Evolutionary conservation across 2,888 invertebrate species (phyloP).

Genomic region (Julus scanicus): DNA sequence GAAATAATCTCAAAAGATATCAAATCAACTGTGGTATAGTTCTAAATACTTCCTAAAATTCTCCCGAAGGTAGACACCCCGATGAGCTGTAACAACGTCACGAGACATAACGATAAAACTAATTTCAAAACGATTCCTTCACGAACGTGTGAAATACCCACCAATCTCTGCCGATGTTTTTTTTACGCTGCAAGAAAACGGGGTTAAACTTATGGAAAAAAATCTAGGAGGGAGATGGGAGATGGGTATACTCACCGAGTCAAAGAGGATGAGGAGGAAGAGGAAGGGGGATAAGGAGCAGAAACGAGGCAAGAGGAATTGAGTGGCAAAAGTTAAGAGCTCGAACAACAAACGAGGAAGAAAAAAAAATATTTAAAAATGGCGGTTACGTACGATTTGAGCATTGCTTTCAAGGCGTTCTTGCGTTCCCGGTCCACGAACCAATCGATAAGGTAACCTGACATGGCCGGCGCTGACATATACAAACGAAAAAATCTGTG

Average conservation of each 20-base stretch:
- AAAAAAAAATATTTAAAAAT: slow-evolving; percentile 40
- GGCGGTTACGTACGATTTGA: slow-evolving; percentile 91
- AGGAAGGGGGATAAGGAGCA: background rate
- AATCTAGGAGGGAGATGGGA: background rate
- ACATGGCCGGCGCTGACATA: slow-evolving; percentile 90
- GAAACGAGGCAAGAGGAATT: too few species aligned
- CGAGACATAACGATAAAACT: background rate
- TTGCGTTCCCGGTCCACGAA: slow-evolving; percentile 96
- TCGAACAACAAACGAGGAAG: slow-evolving; percentile 56
- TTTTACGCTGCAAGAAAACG: background rate
- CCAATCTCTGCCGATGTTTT: background rate
- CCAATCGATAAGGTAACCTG: slow-evolving; percentile 97
- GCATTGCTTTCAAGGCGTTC: slow-evolving; percentile 87
- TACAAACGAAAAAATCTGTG: slow-evolving; percentile 93
- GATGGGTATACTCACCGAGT: background rate
- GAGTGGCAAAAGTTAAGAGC: slow-evolving; percentile 26
- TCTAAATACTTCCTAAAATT: too few species aligned
- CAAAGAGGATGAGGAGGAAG: background rate
- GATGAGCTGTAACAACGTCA: background rate
- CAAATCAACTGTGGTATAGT: too few species aligned
- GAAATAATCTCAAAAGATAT: too few species aligned
- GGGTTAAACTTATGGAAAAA: background rate
- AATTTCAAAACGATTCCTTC: slow-evolving; percentile 8
- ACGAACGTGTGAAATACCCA: slow-evolving; percentile 17
- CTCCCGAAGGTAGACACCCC: slow-evolving; percentile 30